Base-by-base conservation (phyloP, 2,797 vertebrate species). In the Syncerus caffer region DNA sequence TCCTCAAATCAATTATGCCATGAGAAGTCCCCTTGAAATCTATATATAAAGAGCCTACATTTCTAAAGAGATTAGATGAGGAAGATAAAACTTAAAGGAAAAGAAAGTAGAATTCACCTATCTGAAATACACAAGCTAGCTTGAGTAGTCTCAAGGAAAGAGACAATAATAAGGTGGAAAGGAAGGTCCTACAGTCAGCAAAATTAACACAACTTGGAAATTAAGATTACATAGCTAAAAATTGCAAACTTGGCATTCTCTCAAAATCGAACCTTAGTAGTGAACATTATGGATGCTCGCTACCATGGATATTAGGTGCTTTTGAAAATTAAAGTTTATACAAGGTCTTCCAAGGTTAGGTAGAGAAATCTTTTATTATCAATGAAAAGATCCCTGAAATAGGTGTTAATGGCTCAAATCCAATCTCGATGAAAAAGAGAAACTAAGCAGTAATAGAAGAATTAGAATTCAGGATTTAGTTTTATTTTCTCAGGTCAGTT, bases 391-490 rank as follows among this genome's bases (percentile, higher is more conserved):
- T 85, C 42, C 58, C 55, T 90, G 34, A 94, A 95, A 85, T 89
- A 89, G 6, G 78, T 82, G 17, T 10, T 60, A 94, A 6, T 58
- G n/a, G 67, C 15, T 97, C 60, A 93, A 97, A 85, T 89, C 19
- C 58, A 92, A 90, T 67, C 15, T 25, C 60, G 4, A 93, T 87
- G 50, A 84, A 85, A 91, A 42, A 82, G 25, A 74, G 9, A 94
- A 95, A 93, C 64, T 96, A 95, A 87, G 80, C 12, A 85, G 29
- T 31, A 34, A 78, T 29, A 80, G 38, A 96, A 62, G 97, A 95
- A 92, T 93, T n/a, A 95, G 29, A 53, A 86, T 60, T 91, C 58
- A 89, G 86, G 38, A 42, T 25, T 74, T 42, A 42, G 71, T 42
- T 74, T 85, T 62, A 85, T 92, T 53, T 17, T 90, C 34, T 25